Conservation (phyloP, 2,888 invertebrate species). For the Sturmia bella region DNA sequence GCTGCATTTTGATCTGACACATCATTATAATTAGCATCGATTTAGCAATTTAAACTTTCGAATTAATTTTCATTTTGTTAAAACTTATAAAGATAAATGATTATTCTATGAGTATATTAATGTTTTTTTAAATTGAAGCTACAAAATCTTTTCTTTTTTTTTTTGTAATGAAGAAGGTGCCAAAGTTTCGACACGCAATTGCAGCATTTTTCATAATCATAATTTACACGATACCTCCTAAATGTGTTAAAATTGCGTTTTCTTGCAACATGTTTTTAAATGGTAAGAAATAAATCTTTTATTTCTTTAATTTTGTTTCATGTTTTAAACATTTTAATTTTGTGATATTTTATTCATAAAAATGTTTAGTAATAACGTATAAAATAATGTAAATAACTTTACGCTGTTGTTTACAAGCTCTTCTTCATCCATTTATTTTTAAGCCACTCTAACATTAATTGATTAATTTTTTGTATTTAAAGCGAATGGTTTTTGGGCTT, state of each 20-base stretch:
- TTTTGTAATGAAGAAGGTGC: constrained; percentile 1
- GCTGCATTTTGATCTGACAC: constrained; percentile 6
- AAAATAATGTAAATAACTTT: constrained; percentile 30
- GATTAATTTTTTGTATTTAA: neutral
- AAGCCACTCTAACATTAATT: neutral
- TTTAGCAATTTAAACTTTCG: constrained; percentile 20
- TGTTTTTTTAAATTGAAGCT: neutral
- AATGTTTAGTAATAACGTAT: constrained; percentile 1
- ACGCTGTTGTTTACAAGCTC: constrained; percentile 50
- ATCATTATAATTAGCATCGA: constrained; percentile 12
- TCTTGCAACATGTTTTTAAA: constrained; percentile 31
- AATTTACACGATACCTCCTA: constrained; percentile 56
- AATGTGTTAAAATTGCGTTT: constrained; percentile 62
- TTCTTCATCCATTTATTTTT: constrained; percentile 20
- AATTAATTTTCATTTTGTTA: constrained; percentile 30
- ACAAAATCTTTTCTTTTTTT: constrained; percentile 20
- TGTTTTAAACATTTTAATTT: constrained; percentile 48
- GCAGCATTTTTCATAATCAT: constrained; percentile 53
- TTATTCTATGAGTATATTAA: constrained; percentile 32
- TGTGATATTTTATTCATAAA: constrained; percentile 24
- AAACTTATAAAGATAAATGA: constrained; percentile 43
- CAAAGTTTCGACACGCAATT: constrained; percentile 55
- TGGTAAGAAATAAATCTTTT: constrained; percentile 10
- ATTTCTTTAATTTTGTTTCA: constrained; percentile 20
- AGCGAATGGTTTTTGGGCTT: too few species aligned